Base-by-base conservation (phyloP, 2,113 vertebrate genomes). In the Protomyctophum bolini region DNA sequence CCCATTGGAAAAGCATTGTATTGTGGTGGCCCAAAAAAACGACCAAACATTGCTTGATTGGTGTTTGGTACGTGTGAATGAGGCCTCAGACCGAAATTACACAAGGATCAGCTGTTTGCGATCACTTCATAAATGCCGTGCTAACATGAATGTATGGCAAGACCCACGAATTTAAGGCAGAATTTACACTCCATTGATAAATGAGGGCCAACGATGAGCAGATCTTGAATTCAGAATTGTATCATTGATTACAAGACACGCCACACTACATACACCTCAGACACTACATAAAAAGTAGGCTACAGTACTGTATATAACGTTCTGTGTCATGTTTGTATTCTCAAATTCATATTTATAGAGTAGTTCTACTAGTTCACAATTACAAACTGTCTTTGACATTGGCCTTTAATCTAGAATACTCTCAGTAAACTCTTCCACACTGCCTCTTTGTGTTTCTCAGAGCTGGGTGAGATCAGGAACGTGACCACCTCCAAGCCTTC, bases 391-490 rank as follows among this genome's bases (percentile, higher is more conserved):
- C 8, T 11, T 15, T 6, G 6, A 29, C 6, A 2, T 41, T 52
- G n/a, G 11, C 10, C 21, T 58, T 66, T 29, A n/a, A 68, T 58
- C 52, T 46, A 1, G 62, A 3, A 46, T 0, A 10, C 29, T 54
- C 10, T 8, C 65, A 68, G 52, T 59, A 6, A 15, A 12, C 58
- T 12, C 29, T 4, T 63, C 68, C 33, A 6, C 1, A 11, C 41
- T 47, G 10, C 45, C 28, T 51, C 81, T 82, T 64, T 70, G 49
- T 11, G 15, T 73, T 49, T 12, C n/a, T 68, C 80, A 99, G 98
- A 99, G 79, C 93, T 99, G 12, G 98, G 98, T 8, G 97, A 99
- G 76, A 99, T 99, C 87, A 94, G 94, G 85, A 99, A 99, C 1
- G 94, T 99, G 65, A 99, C 97, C 0, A 98, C 97, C 7, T 94